Conservation (phyloP, 2,888 invertebrate species). For the Thera britannica region DNA sequence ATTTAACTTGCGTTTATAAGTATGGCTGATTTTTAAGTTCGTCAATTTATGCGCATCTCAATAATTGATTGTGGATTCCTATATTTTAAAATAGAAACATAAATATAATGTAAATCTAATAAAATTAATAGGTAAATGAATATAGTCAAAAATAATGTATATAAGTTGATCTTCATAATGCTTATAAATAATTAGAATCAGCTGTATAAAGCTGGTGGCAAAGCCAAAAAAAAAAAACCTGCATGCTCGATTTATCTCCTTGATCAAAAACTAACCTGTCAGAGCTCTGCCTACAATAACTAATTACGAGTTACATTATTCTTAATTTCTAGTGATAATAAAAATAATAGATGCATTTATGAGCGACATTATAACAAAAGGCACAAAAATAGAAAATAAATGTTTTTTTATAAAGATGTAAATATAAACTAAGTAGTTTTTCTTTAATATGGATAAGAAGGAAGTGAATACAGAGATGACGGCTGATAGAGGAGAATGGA, state of each 20-base stretch:
- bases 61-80: constrained; percentile 18
- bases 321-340: neutral
- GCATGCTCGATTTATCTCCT: neutral
- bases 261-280: neutral
- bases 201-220: neutral
- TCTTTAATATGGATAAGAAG: too few relatives aligned
- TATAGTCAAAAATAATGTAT: too few relatives aligned
- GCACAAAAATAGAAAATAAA: neutral
- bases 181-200: too few relatives aligned
- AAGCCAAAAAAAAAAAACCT: neutral
- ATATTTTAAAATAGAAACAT: constrained; percentile 1
- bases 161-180: too few relatives aligned
- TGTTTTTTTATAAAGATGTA: too few relatives aligned
- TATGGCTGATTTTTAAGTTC: neutral
- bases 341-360: constrained; percentile 8
- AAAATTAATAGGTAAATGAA: too few relatives aligned
- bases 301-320: neutral
- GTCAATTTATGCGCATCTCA: constrained; percentile 10
- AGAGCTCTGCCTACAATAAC: neutral
- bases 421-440: too few relatives aligned
- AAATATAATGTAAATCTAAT: too few relatives aligned
- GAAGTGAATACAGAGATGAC: too few relatives aligned
- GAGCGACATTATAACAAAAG: neutral
- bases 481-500: too few relatives aligned
- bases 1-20: too few relatives aligned